Evolutionary conservation across 2,888 invertebrate species (phyloP).

Genomic region (Trachelus stipa): DNA sequence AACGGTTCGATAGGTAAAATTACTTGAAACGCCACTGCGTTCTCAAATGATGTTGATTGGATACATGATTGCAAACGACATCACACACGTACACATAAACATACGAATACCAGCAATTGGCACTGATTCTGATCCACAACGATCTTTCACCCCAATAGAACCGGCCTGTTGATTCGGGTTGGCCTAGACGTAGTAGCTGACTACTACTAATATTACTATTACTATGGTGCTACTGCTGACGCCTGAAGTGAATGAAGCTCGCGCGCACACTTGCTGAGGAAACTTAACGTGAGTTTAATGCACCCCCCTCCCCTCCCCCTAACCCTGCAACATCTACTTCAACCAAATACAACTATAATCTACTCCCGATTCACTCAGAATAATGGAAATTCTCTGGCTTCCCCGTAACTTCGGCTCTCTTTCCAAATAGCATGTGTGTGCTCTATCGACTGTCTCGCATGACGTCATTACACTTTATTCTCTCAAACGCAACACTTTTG

Average conservation of each 20-base stretch:
- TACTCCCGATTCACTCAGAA: not conserved
- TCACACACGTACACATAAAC: not conserved
- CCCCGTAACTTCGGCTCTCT: not conserved
- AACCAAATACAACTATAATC: not conserved
- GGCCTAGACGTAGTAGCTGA: not conserved
- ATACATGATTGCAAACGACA: not conserved
- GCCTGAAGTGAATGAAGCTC: not conserved
- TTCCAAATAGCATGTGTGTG: not conserved
- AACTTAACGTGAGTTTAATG: constrained; percentile 2
- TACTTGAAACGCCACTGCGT: not conserved
- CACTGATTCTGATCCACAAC: not conserved
- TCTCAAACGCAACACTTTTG: not conserved
- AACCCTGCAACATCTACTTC: not conserved
- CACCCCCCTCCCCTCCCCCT: not conserved
- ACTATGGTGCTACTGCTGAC: not conserved
- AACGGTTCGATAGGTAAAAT: not conserved
- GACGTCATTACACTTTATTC: not conserved
- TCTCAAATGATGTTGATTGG: not conserved
- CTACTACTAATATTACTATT: not conserved
- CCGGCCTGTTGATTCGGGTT: constrained; percentile 6
- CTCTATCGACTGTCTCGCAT: not conserved
- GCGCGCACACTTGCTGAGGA: not conserved
- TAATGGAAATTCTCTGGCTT: not conserved
- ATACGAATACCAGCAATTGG: not conserved
- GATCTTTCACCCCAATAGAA: not conserved